Conservation (phyloP, 2,888 invertebrate species). For the Lepidochrysops patricia region DNA sequence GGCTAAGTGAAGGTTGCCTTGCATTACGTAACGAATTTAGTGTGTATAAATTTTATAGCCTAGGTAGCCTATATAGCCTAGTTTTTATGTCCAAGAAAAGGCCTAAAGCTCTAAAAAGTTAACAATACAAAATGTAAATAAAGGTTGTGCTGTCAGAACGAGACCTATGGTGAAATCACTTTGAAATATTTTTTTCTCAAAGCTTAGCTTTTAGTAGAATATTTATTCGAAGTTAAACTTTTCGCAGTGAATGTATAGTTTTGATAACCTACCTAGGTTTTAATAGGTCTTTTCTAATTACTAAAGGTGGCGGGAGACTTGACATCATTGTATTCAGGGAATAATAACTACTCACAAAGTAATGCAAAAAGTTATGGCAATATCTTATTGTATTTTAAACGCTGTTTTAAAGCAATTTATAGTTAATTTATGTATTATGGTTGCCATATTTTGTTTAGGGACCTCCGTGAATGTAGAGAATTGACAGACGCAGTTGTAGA, state of each 20-base stretch:
- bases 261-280: conserved; percentile 14
- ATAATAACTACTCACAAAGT: conserved; percentile 11
- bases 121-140: not conserved
- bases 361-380: not conserved
- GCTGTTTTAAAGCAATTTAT: not conserved
- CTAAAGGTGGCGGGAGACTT: conserved; percentile 47
- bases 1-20: conserved; percentile 58
- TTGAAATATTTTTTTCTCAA: not conserved
- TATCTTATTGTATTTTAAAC: not conserved
- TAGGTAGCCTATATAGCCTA: conserved; percentile 9
- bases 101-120: not conserved
- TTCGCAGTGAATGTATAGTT: conserved; percentile 1
- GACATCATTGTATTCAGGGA: conserved; percentile 15
- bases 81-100: conserved; percentile 13
- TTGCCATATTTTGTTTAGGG: conserved; percentile 57
- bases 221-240: not conserved
- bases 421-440: conserved; percentile 28
- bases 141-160: not conserved
- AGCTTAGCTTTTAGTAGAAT: not conserved
- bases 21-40: conserved; percentile 52
- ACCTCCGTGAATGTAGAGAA: conserved; percentile 21
- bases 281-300: conserved; percentile 20
- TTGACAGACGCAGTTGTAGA: not conserved
- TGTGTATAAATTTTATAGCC: conserved; percentile 13
- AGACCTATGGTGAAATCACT: not conserved